These are phyloP conservation scores for Agelastica alni DNA, from an alignment of 2,888 invertebrate genomes.

Conservation along the genomic window DNA sequence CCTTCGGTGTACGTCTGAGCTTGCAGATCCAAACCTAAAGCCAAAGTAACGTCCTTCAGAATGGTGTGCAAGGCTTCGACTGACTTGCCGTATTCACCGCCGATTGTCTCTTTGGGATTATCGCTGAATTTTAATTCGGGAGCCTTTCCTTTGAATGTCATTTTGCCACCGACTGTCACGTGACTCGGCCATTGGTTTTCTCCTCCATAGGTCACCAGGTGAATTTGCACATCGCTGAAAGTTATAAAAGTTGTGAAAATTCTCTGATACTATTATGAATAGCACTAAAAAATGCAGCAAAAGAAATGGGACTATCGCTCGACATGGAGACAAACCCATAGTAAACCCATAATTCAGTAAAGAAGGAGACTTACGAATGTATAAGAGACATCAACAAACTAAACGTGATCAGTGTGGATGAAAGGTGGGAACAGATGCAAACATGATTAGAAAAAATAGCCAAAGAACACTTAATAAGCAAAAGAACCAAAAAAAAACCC, in stretches of 20 bases:
- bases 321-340: too few relatives aligned
- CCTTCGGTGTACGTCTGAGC: constrained; percentile 67
- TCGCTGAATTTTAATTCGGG: constrained; percentile 53
- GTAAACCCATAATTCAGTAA: too few relatives aligned
- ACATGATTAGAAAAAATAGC: too few relatives aligned
- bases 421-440: too few relatives aligned
- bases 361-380: too few relatives aligned
- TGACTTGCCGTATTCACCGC: constrained; percentile 39
- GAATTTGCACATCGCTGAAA: constrained; percentile 63
- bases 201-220: constrained; percentile 64
- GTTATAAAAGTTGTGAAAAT: constrained; percentile 26
- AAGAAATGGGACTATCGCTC: too few relatives aligned
- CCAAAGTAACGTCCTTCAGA: constrained; percentile 48
- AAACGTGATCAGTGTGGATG: too few relatives aligned
- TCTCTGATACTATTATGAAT: too few relatives aligned
- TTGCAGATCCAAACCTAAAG: constrained; percentile 42
- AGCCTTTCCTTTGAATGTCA: constrained; percentile 59
- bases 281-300: too few relatives aligned
- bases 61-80: constrained; percentile 44
- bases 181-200: constrained; percentile 62
- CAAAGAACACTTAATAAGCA: too few relatives aligned
- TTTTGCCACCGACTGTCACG: constrained; percentile 59
- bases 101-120: constrained; percentile 36
- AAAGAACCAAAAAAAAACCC: too few relatives aligned
- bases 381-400: too few relatives aligned